These are phyloP conservation scores for Ivindomyrus marchei DNA, from an alignment of 2,113 vertebrate genomes.

Conservation along the genomic window DNA sequence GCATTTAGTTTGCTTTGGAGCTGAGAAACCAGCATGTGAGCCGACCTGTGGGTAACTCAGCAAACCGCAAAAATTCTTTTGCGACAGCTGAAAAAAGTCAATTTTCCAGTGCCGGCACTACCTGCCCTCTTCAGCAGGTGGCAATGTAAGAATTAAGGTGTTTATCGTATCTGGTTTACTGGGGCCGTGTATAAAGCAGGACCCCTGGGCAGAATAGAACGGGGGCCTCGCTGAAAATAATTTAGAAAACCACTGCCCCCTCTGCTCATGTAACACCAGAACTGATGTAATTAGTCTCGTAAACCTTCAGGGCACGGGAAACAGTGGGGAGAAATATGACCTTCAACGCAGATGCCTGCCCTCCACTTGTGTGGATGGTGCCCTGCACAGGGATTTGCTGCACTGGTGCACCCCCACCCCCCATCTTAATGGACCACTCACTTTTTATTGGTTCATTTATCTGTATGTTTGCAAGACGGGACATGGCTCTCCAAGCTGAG, in stretches of 20 bases:
- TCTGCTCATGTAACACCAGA: conserved; percentile 33
- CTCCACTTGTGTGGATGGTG: conserved; percentile 24
- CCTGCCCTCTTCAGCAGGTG: conserved; percentile 17
- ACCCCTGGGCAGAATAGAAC: conserved; percentile 14
- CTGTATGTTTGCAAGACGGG: not conserved
- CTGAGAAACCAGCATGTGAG: not conserved
- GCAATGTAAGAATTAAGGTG: conserved; percentile 17
- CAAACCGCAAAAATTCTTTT: not conserved
- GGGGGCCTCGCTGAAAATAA: conserved; percentile 25
- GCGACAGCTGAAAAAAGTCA: not conserved
- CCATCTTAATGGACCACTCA: not conserved
- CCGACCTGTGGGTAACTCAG: not conserved
- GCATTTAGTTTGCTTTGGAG: not conserved
- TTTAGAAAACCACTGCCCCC: conserved; percentile 34
- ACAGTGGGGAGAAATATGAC: conserved; percentile 35
- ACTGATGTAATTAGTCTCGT: conserved; percentile 38
- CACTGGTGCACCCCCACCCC: not conserved
- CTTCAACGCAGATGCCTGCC: conserved; percentile 33
- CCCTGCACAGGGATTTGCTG: conserved; percentile 21
- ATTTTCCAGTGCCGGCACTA: not conserved
- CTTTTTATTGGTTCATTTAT: conserved; percentile 14
- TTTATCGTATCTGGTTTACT: conserved; percentile 24
- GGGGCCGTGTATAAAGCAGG: conserved; percentile 4
- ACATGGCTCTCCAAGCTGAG: not conserved
- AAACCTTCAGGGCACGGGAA: conserved; percentile 31